Evolutionary conservation across 1,140 invertebrate genomes (phyloP).

Genomic region (Sitodiplosis mosellana): DNA sequence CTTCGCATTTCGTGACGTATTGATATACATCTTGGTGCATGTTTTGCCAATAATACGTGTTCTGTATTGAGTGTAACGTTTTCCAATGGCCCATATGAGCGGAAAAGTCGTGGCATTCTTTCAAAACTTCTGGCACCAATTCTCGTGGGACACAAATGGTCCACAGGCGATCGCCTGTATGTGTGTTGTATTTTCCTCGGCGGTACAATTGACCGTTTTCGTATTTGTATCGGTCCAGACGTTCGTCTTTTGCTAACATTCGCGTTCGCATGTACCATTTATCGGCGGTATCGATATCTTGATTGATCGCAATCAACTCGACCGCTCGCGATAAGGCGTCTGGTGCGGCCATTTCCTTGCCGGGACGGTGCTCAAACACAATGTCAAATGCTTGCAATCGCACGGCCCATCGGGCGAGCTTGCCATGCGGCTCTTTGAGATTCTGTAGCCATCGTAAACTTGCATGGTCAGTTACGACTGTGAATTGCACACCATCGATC

Average conservation of each 20-base stretch:
- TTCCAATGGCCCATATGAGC: too few relatives aligned
- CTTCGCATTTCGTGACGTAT: too few relatives aligned
- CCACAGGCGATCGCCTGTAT: too few relatives aligned
- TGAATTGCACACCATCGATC: conserved; percentile 25
- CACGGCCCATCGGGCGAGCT: conserved; percentile 26
- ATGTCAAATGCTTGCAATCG: conserved; percentile 23
- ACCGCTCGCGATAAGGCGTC: conserved; percentile 15
- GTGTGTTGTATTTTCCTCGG: too few relatives aligned
- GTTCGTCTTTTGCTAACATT: neutral
- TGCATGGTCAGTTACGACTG: conserved; percentile 27
- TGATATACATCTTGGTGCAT: too few relatives aligned
- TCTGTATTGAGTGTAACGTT: too few relatives aligned
- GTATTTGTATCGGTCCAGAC: conserved; percentile 6
- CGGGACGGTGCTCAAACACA: conserved; percentile 21
- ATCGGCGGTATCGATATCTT: neutral
- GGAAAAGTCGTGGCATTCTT: too few relatives aligned
- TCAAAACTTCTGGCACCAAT: too few relatives aligned
- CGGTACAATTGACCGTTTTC: neutral
- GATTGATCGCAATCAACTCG: neutral
- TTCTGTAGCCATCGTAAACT: conserved; percentile 25
- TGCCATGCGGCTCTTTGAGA: conserved; percentile 20
- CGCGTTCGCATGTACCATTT: neutral
- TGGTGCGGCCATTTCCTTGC: conserved; percentile 15
- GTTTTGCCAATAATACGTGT: too few relatives aligned
- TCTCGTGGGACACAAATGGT: too few relatives aligned